Evolutionary conservation across 1,140 invertebrate genomes (phyloP), one percentile per base, ranked within the genome.

Genomic region (Trigoniulus corallinus): DNA sequence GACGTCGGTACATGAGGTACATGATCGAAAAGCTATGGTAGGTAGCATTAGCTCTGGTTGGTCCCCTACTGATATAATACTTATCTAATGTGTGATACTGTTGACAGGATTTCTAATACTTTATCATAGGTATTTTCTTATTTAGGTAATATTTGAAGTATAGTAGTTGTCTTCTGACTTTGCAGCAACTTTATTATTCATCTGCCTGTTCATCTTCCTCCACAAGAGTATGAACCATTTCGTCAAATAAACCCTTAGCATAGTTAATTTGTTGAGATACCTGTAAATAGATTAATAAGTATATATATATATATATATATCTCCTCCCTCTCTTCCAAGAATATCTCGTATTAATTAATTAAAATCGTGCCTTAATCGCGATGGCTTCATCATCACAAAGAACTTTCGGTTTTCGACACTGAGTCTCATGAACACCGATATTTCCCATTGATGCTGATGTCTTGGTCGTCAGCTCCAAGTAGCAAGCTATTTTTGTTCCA

Each of bases 191-290:
- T n/a, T n/a, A n/a, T 56, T 51, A 50, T 41, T 47, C 51, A 21
- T 54, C 51, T 27, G 39, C 53, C 21, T 53, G 48, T 21, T 58
- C 55, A 21, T 55, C 48, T 27, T 53, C 46, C 21, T 29, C 43
- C 37, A 52, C 39, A 13, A 63, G 53, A 44, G 71, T 72, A 40
- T 81, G 78, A 53, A 72, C 68, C 53, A 77, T 72, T 71, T 93
- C 88, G 63, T 86, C 78, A 63, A 81, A 84, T 59, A 91, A 76
- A 60, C 79, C 80, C 64, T 85, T 86, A 37, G 88, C 88, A 67
- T 88, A 88, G 60, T 86, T 88, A 50, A 84, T 79, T 67, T 83
- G 74, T 56, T 81, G 75, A 2, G 72, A 73, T 41, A 77, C 75
- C 75, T 78, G 4, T 61, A 60, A 56, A 57, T 47, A 51, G 49